Evolutionary conservation across 2,113 vertebrate species (phyloP).

Genomic region (Alexandromys fortis): DNA sequence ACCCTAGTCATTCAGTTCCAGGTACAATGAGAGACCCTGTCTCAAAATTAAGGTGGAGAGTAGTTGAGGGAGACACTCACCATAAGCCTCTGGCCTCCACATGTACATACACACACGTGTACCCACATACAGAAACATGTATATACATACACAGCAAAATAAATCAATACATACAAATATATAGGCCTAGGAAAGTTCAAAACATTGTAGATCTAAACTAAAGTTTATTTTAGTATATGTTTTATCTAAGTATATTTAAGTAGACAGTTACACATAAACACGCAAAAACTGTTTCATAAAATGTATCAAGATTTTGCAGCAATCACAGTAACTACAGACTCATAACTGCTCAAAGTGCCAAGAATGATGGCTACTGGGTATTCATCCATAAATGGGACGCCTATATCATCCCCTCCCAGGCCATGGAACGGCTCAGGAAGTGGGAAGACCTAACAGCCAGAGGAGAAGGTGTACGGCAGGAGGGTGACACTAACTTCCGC

Average conservation of each 20-base stretch:
- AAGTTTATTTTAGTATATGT: neutral
- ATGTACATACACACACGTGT: neutral
- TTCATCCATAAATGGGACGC: neutral
- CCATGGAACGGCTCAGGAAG: neutral
- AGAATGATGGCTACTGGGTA: neutral
- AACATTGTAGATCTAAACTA: neutral
- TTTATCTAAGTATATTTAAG: neutral
- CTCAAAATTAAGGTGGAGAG: neutral
- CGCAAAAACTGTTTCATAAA: neutral
- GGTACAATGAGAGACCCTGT: neutral
- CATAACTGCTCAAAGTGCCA: neutral
- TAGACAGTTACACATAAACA: neutral
- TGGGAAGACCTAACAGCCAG: neutral
- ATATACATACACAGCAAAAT: neutral
- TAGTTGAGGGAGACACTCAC: neutral
- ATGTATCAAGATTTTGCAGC: neutral
- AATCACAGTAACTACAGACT: neutral
- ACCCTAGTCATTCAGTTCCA: neutral
- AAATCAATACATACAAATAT: neutral
- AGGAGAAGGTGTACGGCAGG: neutral
- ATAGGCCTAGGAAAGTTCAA: neutral
- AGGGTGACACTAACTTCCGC: neutral
- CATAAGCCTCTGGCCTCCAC: neutral
- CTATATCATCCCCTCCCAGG: neutral
- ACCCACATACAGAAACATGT: neutral